Conservation (phyloP, 2,113 vertebrate genomes). For the Periophthalmus modestus region DNA sequence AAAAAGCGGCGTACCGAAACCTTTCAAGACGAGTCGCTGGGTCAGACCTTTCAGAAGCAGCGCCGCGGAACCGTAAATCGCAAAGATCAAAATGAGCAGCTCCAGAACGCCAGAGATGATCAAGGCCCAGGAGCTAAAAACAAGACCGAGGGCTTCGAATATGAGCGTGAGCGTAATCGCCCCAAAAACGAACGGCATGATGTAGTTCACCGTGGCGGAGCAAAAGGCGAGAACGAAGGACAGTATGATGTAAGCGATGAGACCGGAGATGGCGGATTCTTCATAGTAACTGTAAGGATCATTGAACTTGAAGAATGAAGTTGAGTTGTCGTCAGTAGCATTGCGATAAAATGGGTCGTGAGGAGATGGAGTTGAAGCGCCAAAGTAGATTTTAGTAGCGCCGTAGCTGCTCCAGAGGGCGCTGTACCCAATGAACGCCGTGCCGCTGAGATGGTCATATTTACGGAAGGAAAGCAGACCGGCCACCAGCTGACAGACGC, state of each 20-base stretch:
- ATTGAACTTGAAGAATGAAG: not conserved
- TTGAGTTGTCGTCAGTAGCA: conserved; percentile 1
- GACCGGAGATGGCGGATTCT: conserved; percentile 80
- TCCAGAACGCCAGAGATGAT: conserved; percentile 81
- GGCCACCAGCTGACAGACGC: conserved; percentile 84
- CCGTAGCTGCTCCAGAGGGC: conserved; percentile 87
- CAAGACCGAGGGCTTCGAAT: conserved; percentile 82
- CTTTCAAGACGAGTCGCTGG: conserved; percentile 82
- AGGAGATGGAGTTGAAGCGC: conserved; percentile 23
- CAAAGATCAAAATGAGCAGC: conserved; percentile 80
- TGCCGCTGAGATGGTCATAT: conserved; percentile 84
- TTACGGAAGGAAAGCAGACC: conserved; percentile 87
- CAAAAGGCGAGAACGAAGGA: conserved; percentile 86
- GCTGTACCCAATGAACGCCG: conserved; percentile 86
- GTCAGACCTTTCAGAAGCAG: conserved; percentile 85
- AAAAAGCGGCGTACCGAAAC: conserved; percentile 88
- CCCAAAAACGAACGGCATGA: conserved; percentile 89
- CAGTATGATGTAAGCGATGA: conserved; percentile 83
- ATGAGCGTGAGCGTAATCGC: conserved; percentile 81
- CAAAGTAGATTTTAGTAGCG: conserved; percentile 79
- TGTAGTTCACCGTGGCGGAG: conserved; percentile 87
- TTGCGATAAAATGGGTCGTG: not conserved
- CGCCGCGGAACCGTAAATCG: conserved; percentile 82
- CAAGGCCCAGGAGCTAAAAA: conserved; percentile 77
- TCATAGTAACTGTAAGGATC: not conserved